Evolutionary conservation across 2,113 vertebrate genomes (phyloP).

Genomic region (Corythornis vintsioides): DNA sequence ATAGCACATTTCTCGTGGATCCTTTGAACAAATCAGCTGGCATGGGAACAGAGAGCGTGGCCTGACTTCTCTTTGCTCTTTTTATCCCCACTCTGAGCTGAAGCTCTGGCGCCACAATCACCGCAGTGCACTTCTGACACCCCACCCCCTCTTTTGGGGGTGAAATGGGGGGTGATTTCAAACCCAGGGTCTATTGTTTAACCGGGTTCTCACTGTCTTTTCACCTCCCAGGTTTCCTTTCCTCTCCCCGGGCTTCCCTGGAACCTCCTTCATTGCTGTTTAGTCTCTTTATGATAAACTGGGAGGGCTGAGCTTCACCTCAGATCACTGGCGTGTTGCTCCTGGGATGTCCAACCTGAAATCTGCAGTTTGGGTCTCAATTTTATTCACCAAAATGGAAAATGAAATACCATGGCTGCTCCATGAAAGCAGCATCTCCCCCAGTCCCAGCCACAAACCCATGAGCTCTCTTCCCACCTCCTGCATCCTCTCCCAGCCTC

Average conservation of each 20-base stretch:
- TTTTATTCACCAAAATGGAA: not conserved
- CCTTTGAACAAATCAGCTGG: constrained; percentile 55
- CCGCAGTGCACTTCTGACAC: not conserved
- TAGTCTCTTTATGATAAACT: not conserved
- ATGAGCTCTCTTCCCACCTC: not conserved
- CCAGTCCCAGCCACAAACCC: not conserved
- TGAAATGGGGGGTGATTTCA: not conserved
- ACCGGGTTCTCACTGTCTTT: fast-evolving
- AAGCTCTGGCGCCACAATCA: not conserved
- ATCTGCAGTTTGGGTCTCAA: not conserved
- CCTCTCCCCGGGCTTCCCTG: not conserved
- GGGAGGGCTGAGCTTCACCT: not conserved
- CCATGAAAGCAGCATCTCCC: not conserved
- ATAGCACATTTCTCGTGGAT: not conserved
- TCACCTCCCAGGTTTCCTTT: not conserved
- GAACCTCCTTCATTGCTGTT: not conserved
- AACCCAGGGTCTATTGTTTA: not conserved
- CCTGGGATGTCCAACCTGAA: not conserved
- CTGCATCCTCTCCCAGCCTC: not conserved
- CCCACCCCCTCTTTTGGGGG: not conserved
- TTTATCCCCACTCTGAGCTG: not conserved
- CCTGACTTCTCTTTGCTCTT: not conserved
- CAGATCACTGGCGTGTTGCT: not conserved
- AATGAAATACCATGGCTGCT: not conserved
- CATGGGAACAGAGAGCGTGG: constrained; percentile 32